Conservation (phyloP, 2,113 vertebrate genomes). For the Tapirus terrestris region DNA sequence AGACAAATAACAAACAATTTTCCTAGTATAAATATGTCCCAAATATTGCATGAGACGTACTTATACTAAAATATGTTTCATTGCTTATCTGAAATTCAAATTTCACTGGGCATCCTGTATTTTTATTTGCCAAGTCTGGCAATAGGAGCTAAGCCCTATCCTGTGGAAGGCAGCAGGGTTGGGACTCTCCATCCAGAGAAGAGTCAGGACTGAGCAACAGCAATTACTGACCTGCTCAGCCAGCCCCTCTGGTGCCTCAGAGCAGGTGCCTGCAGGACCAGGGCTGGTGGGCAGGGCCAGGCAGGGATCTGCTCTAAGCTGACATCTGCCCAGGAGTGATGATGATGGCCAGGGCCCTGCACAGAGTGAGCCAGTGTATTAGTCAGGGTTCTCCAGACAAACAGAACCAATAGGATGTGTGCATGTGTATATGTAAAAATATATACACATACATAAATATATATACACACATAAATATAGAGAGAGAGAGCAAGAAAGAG, state of each 20-base stretch:
- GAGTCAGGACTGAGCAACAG: not conserved
- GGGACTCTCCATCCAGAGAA: not conserved
- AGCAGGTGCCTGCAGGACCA: not conserved
- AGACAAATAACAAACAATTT: not conserved
- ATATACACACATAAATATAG: no score
- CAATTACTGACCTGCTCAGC: not conserved
- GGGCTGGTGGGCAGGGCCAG: not conserved
- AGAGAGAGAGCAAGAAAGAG: not conserved
- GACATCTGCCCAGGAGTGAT: not conserved
- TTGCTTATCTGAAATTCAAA: conserved; percentile 41
- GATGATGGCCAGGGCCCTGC: not conserved
- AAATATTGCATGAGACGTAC: conserved; percentile 10
- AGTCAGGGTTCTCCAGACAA: not conserved
- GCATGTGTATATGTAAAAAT: no score
- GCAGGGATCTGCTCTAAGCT: not conserved
- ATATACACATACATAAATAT: no score
- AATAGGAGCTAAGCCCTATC: not conserved
- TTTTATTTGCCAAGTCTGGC: conserved; percentile 11
- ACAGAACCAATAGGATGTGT: not conserved
- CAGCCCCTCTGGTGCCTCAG: not conserved
- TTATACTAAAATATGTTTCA: conserved; percentile 19
- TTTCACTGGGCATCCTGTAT: not conserved
- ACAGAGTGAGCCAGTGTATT: not conserved
- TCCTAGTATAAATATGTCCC: not conserved
- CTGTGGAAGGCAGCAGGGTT: not conserved